These are phyloP conservation scores for Hippocampus zosterae DNA, from an alignment of 2,113 vertebrate species.

Conservation along the genomic window DNA sequence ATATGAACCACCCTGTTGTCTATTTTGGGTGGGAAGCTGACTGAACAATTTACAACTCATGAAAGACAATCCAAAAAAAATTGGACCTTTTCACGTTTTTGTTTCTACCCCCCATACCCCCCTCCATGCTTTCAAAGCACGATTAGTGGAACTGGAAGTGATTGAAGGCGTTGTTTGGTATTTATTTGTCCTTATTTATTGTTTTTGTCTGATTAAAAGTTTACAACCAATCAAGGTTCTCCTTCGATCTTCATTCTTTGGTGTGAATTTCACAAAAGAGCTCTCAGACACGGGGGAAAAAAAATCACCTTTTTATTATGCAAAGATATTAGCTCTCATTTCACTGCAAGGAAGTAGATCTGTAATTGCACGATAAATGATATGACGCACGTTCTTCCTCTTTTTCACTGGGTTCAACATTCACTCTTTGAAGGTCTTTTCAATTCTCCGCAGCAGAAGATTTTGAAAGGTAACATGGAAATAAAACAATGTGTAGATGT, in stretches of 20 bases:
- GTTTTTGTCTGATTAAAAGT: slow-evolving; percentile 56
- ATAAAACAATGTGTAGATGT: background rate
- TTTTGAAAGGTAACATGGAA: background rate
- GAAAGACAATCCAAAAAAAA: slow-evolving; percentile 1
- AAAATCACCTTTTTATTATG: background rate
- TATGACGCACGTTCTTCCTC: background rate
- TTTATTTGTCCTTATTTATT: slow-evolving; percentile 70
- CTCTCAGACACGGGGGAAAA: background rate
- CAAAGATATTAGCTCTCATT: background rate
- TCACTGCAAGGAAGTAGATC: background rate
- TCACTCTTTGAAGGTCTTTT: background rate
- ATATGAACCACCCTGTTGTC: background rate
- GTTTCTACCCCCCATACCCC: background rate
- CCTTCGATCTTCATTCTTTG: background rate
- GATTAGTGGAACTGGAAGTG: slow-evolving; percentile 29
- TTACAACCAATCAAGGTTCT: slow-evolving; percentile 28
- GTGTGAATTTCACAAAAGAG: background rate
- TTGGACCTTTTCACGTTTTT: slow-evolving; percentile 2
- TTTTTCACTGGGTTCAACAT: background rate
- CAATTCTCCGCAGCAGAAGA: background rate
- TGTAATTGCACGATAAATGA: no score
- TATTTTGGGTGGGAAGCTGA: background rate
- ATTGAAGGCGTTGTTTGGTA: slow-evolving; percentile 19
- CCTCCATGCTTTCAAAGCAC: slow-evolving; percentile 23
- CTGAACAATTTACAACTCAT: background rate